Conservation (phyloP, 1,140 invertebrate genomes). For the Tribolium madens region DNA sequence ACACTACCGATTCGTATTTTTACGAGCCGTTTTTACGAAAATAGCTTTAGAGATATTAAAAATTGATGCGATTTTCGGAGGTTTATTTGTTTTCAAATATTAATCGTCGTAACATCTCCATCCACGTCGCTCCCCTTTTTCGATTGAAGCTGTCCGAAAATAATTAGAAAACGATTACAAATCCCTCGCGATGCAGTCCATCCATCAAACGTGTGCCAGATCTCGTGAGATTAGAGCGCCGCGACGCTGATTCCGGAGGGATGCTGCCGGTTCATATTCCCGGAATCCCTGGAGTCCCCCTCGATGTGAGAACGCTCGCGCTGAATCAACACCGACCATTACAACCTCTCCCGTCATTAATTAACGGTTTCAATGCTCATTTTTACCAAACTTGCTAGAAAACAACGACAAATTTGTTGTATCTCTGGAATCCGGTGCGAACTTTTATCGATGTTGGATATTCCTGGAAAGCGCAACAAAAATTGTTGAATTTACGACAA, state of each 20-base stretch:
- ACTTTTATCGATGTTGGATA: slow-evolving; percentile 1
- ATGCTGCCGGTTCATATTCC: slow-evolving; percentile 27
- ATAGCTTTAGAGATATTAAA: too few relatives aligned
- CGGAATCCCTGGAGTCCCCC: slow-evolving; percentile 16
- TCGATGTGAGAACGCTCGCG: slow-evolving; percentile 17
- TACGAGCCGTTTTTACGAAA: too few relatives aligned
- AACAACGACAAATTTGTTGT: slow-evolving; percentile 25
- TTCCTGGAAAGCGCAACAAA: slow-evolving; percentile 27
- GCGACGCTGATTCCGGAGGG: slow-evolving; percentile 18
- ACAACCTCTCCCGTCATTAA: slow-evolving; percentile 1
- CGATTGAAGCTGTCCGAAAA: slow-evolving; percentile 21
- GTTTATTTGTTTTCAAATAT: not conserved
- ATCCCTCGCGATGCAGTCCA: slow-evolving; percentile 25
- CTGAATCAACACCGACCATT: slow-evolving; percentile 24
- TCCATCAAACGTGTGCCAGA: slow-evolving; percentile 34
- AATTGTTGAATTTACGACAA: slow-evolving; percentile 16
- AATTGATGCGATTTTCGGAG: not conserved
- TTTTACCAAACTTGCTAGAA: not conserved
- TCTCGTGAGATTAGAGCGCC: slow-evolving; percentile 26
- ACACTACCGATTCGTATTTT: not conserved
- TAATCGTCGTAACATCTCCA: not conserved
- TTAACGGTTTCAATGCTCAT: slow-evolving; percentile 8
- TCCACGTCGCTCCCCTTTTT: not conserved
- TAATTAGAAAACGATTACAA: slow-evolving; percentile 38
- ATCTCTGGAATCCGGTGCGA: slow-evolving; percentile 13